Conservation (phyloP, 2,888 invertebrate species). For the Zaprionus bogoriensis region DNA sequence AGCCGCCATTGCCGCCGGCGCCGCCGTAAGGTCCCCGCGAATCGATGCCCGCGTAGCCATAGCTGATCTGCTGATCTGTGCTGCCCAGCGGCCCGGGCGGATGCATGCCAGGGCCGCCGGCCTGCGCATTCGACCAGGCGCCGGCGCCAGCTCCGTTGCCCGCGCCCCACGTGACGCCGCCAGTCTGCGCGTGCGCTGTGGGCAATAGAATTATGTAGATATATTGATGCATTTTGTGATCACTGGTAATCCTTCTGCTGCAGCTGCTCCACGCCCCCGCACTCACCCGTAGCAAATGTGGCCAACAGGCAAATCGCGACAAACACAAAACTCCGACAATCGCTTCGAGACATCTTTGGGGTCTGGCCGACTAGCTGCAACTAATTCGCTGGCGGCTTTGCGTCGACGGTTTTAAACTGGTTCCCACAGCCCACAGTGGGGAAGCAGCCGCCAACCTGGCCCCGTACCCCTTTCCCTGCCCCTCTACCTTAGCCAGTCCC, state of each 20-base stretch:
- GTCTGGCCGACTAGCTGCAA: slow-evolving; percentile 48
- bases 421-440: slow-evolving; percentile 23
- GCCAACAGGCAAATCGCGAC: slow-evolving; percentile 23
- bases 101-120: slow-evolving; percentile 55
- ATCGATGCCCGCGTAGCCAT: slow-evolving; percentile 66
- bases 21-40: slow-evolving; percentile 64
- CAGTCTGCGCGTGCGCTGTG: slow-evolving; percentile 43
- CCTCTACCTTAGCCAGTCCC: neutral
- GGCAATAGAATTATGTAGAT: neutral
- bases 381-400: slow-evolving; percentile 54
- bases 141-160: slow-evolving; percentile 52
- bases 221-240: neutral
- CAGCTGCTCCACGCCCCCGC: neutral
- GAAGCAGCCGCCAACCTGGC: neutral
- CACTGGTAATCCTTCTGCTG: slow-evolving; percentile 42
- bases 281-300: slow-evolving; percentile 53
- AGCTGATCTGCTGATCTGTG: slow-evolving; percentile 59
- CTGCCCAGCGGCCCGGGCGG: slow-evolving; percentile 53
- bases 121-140: slow-evolving; percentile 61
- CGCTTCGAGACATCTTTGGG: slow-evolving; percentile 56
- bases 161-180: slow-evolving; percentile 48
- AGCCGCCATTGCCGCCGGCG: slow-evolving; percentile 63
- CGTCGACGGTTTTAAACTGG: slow-evolving; percentile 68
- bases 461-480: neutral
- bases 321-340: slow-evolving; percentile 28